These are phyloP conservation scores for Pyrrhia umbra DNA, from an alignment of 2,888 invertebrate species.

Conservation along the genomic window DNA sequence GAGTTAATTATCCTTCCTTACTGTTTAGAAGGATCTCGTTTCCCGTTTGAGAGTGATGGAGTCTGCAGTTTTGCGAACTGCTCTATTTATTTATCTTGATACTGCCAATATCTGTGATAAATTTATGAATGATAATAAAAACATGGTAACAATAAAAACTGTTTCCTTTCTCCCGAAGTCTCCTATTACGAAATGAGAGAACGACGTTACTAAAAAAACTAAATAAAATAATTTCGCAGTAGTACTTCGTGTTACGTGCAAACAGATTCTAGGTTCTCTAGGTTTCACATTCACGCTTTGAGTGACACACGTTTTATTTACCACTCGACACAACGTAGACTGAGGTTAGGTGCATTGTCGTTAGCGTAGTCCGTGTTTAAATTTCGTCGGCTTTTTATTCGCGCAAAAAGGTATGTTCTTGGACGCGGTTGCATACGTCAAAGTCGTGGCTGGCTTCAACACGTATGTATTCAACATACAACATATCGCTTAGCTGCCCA, in stretches of 20 bases:
- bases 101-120: conserved; percentile 80
- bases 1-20: conserved; percentile 63
- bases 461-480: conserved; percentile 59
- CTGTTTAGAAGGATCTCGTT: conserved; percentile 70
- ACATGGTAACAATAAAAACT: conserved; percentile 83
- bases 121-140: conserved; percentile 81
- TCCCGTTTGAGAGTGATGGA: conserved; percentile 65
- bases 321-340: conserved; percentile 32
- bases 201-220: conserved; percentile 34
- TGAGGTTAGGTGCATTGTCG: conserved; percentile 36
- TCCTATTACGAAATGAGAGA: conserved; percentile 67
- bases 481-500: conserved; percentile 53
- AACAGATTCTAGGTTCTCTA: conserved; percentile 27
- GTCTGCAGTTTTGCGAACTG: conserved; percentile 79
- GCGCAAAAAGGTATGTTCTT: conserved; percentile 67
- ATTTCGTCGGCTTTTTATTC: conserved; percentile 34
- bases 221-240: conserved; percentile 16
- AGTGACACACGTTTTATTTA: conserved; percentile 47
- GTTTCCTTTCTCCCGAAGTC: conserved; percentile 87
- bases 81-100: conserved; percentile 68
- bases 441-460: conserved; percentile 57
- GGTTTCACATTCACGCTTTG: conserved; percentile 41
- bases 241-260: conserved; percentile 34
- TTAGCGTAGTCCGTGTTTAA: conserved; percentile 38
- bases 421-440: conserved; percentile 52